Base-by-base conservation (phyloP, 2,113 vertebrate genomes). In the Dascyllus trimaculatus region DNA sequence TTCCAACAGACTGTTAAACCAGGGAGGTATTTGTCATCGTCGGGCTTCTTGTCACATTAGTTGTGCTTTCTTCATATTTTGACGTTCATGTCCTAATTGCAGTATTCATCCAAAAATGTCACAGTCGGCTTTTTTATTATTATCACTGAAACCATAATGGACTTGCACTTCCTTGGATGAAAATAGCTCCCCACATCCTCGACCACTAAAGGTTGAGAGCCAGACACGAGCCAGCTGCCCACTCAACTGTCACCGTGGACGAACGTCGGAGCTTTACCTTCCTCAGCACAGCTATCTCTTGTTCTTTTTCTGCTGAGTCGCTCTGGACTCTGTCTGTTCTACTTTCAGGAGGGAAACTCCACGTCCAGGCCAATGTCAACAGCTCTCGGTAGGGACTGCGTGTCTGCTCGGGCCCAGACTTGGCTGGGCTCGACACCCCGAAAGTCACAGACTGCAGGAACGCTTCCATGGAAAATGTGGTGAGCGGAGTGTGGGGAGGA, bases 301-400 rank as follows among this genome's bases (percentile, higher is more conserved):
- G 84, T 86, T 86, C 74, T 56, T 29, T 54, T 81, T 81, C 71
- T 75, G 46, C 80, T 38, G 58, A 81, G 67, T 65, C 76, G 80
- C 71, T 88, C 53, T 49, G 48, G 29, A 40, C 71, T 70, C 9
- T 10, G n/a, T 80, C 62, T 80, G 76, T 52, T 75, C 81, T 75
- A 85, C 89, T 84, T 89, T 60, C 62, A 74, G 71, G 85, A 86
- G 85, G 85, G 78, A 92, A 89, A 85, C 83, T 81, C 81, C 73
- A 6, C 11, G 24, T 70, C 40, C 4, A 32, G 57, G 88, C 92
- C 92, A 92, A 86, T 22, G 82, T 90, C 91, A 92, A 88, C 84
- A 92, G 76, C 43, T 56, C 38, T 43, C 11, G 3, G 69, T 54
- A 67, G 81, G 78, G 85, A 65, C 65, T 56, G 18, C 14, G 25